Percentiles rank a stretch among this genome's conserved stretches.
Evolutionary conservation across 2,888 invertebrate genomes (phyloP).

Genomic region (Thumatha senex): DNA sequence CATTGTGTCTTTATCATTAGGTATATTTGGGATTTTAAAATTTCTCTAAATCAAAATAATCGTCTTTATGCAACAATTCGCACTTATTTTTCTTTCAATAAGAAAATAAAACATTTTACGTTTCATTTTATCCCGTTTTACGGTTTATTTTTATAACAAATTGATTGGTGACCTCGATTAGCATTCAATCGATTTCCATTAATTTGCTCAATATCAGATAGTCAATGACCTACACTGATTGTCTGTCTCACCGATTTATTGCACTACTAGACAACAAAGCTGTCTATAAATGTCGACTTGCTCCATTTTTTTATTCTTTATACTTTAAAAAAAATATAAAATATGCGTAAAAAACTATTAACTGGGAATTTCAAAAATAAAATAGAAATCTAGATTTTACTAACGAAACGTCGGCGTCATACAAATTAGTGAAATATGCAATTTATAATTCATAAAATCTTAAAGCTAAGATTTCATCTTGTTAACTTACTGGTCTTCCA

Average conservation of each 20-base stretch:
- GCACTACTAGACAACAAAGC: conserved; percentile 26
- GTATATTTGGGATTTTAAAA: too few relatives aligned
- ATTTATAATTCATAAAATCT: conserved; percentile 42
- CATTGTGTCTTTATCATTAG: too few relatives aligned
- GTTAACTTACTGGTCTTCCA: conserved; percentile 75
- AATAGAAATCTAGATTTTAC: conserved; percentile 30
- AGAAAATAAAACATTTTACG: too few relatives aligned
- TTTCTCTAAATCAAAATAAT: too few relatives aligned
- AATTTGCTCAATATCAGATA: conserved; percentile 28
- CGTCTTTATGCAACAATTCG: too few relatives aligned
- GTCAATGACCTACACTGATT: conserved; percentile 32
- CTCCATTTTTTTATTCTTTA: conserved; percentile 21
- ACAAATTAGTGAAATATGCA: conserved; percentile 22
- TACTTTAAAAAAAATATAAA: too few relatives aligned
- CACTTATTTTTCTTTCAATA: too few relatives aligned
- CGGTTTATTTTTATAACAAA: too few relatives aligned
- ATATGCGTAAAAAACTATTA: too few relatives aligned
- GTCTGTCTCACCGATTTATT: conserved; percentile 27
- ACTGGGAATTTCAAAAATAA: conserved; percentile 3
- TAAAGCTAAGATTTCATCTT: conserved; percentile 51
- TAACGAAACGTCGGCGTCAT: conserved; percentile 26
- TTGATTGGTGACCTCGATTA: conserved; percentile 18
- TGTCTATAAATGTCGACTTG: conserved; percentile 26
- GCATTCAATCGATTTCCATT: conserved; percentile 32
- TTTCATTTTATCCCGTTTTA: too few relatives aligned